phyloP scores from a whole-genome alignment of 2,888 invertebrate species.

The Crematogaster levior region DNA sequence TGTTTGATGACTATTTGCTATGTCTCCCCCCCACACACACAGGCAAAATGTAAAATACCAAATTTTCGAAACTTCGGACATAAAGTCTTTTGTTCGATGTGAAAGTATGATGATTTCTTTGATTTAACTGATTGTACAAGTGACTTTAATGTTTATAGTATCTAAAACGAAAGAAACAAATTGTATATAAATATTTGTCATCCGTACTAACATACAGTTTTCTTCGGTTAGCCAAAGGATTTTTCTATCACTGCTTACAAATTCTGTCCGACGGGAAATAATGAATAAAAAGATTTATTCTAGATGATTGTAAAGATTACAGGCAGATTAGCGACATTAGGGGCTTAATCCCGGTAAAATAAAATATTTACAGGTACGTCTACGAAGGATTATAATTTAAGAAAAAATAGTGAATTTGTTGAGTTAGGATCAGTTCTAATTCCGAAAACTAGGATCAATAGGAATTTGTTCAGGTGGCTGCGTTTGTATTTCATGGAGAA shows the following conservation, averaged over 20 bases:
- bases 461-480: slow-evolving; percentile 6
- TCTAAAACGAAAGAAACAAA: background rate
- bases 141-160: background rate
- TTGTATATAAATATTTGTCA: background rate
- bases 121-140: background rate
- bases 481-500: background rate
- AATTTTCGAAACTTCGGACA: background rate
- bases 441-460: background rate
- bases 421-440: slow-evolving; percentile 11
- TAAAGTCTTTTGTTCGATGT: background rate
- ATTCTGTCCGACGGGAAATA: background rate
- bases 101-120: background rate
- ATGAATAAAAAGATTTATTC: background rate
- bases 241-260: background rate
- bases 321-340: background rate
- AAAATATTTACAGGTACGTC: background rate
- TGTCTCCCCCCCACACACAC: too few species aligned
- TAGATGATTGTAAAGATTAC: slow-evolving; percentile 5
- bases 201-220: background rate
- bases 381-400: background rate
- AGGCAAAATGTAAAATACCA: background rate
- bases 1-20: background rate
- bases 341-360: background rate
- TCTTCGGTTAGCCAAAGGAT: background rate
- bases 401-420: background rate